Conservation (phyloP, 2,113 vertebrate species). For the Otolemur garnettii region DNA sequence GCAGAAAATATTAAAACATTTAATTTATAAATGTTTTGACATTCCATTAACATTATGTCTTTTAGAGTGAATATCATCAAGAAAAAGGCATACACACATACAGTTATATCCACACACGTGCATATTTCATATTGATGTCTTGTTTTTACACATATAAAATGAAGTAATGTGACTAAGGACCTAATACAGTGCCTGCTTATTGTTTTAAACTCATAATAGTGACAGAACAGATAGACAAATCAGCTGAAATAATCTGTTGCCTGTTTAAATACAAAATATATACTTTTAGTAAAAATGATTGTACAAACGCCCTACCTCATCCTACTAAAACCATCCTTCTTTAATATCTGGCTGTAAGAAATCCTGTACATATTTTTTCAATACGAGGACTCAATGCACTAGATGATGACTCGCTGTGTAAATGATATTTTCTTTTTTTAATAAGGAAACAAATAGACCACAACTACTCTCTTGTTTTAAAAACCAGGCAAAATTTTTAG, state of each 20-base stretch:
- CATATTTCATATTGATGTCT: not conserved
- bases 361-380: not conserved
- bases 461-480: not conserved
- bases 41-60: not conserved
- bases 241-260: not conserved
- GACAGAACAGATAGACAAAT: not conserved
- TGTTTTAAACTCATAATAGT: not conserved
- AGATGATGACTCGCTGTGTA: not conserved
- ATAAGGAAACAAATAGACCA: not conserved
- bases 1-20: not conserved
- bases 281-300: not conserved
- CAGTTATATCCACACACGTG: not conserved
- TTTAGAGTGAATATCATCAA: not conserved
- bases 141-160: not conserved
- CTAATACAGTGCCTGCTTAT: not conserved
- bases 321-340: not conserved
- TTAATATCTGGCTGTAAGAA: slow-evolving; percentile 17
- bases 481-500: not conserved
- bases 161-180: not conserved
- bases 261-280: not conserved
- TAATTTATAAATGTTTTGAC: not conserved
- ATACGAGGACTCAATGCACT: not conserved
- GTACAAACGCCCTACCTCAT: not conserved
- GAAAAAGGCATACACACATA: not conserved
- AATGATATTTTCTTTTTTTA: not conserved